phyloP scores from a whole-genome alignment of 1,140 invertebrate species.

The Hylyphantes graminicola region DNA sequence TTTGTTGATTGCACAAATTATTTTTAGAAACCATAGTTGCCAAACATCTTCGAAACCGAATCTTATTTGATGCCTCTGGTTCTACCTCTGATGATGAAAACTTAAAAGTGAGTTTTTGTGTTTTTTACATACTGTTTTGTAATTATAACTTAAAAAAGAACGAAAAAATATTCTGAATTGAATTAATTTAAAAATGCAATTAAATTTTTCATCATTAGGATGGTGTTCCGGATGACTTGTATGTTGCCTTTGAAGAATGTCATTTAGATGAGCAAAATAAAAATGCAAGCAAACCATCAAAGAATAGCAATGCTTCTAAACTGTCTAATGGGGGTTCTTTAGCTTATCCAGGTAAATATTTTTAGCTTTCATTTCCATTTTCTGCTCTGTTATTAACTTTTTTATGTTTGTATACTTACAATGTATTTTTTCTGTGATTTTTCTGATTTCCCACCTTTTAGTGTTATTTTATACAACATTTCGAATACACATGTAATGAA shows the following conservation, averaged over 20 bases:
- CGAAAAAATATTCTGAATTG: too few species aligned
- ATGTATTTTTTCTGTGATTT: too few species aligned
- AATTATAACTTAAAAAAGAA: too few species aligned
- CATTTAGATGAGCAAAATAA: slow-evolving; percentile 45
- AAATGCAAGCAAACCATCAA: background rate
- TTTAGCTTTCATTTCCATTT: background rate
- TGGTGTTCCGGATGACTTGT: slow-evolving; percentile 53
- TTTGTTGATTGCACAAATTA: background rate
- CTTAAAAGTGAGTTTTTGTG: slow-evolving; percentile 17
- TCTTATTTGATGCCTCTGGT: slow-evolving; percentile 54
- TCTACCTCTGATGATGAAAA: slow-evolving; percentile 49
- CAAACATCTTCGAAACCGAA: slow-evolving; percentile 45
- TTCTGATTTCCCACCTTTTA: too few species aligned
- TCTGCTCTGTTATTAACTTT: too few species aligned
- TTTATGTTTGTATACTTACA: too few species aligned
- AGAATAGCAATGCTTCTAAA: slow-evolving; percentile 9
- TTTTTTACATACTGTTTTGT: background rate
- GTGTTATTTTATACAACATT: too few species aligned
- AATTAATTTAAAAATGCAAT: background rate
- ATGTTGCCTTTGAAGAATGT: slow-evolving; percentile 49
- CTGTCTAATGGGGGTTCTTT: background rate
- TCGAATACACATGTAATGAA: too few species aligned
- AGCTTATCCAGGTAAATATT: slow-evolving; percentile 21
- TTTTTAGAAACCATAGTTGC: slow-evolving; percentile 56
- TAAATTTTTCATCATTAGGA: slow-evolving; percentile 19